These are phyloP conservation scores for Dolichomitus sp. DNA, from an alignment of 2,888 invertebrate species.

Conservation along the genomic window DNA sequence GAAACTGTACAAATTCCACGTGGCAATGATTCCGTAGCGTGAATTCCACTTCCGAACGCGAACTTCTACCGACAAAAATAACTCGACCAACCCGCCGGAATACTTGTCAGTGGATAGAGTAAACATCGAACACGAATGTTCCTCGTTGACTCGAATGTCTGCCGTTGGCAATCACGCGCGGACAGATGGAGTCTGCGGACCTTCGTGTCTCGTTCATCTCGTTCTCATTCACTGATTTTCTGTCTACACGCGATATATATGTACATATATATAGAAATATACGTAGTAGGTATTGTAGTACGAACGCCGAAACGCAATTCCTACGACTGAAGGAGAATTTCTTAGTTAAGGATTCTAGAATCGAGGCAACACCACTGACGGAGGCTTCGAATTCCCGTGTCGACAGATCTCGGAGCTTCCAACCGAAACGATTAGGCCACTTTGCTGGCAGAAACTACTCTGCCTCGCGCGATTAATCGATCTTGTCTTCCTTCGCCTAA, in stretches of 20 bases:
- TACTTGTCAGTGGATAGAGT: conserved; percentile 62
- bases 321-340: conserved; percentile 42
- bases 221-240: conserved; percentile 58
- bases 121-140: conserved; percentile 61
- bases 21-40: conserved; percentile 39
- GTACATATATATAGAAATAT: conserved; percentile 23
- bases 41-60: conserved; percentile 54
- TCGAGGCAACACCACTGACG: neutral
- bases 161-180: conserved; percentile 48
- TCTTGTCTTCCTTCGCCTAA: conserved; percentile 33
- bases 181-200: conserved; percentile 41
- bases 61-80: conserved; percentile 67
- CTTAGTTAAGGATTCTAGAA: conserved; percentile 36
- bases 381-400: conserved; percentile 58
- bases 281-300: conserved; percentile 22
- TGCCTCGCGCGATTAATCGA: conserved; percentile 50
- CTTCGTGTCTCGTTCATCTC: conserved; percentile 47
- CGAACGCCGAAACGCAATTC: conserved; percentile 57
- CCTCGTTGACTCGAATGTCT: conserved; percentile 48
- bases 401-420: conserved; percentile 47
- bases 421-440: conserved; percentile 44
- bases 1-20: conserved; percentile 28
- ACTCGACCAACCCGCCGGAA: conserved; percentile 48
- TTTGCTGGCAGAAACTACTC: conserved; percentile 42
- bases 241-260: conserved; percentile 13